Evolutionary conservation across 2,888 invertebrate species (phyloP).

Genomic region (Oscheius sp.): DNA sequence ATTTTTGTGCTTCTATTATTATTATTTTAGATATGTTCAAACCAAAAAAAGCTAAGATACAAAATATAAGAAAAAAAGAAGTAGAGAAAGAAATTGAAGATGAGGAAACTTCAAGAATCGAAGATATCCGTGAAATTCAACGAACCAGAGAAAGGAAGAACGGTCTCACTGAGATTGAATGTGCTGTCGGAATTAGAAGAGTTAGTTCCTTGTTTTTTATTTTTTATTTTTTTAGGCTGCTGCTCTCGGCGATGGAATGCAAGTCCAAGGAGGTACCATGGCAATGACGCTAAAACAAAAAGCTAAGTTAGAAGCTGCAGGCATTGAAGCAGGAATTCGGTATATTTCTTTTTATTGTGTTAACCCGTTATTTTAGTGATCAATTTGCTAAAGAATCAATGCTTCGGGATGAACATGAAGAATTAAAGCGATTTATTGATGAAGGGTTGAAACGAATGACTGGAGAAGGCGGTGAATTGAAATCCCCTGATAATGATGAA

Average conservation of each 20-base stretch:
- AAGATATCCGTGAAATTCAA: conserved; percentile 67
- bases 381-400: conserved; percentile 68
- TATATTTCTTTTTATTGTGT: background rate
- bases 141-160: conserved; percentile 57
- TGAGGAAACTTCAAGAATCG: conserved; percentile 38
- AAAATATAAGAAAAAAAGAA: conserved; percentile 1
- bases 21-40: too few relatives aligned
- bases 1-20: background rate
- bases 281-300: conserved; percentile 57
- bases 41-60: conserved; percentile 19
- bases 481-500: background rate
- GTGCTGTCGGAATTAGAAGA: conserved; percentile 65
- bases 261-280: conserved; percentile 61
- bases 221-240: conserved; percentile 35
- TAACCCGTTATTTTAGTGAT: conserved; percentile 45
- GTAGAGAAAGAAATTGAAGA: background rate
- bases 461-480: background rate
- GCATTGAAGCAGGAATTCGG: conserved; percentile 63
- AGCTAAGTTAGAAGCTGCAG: conserved; percentile 61
- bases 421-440: conserved; percentile 63
- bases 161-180: conserved; percentile 66
- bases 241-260: conserved; percentile 45
- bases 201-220: background rate
- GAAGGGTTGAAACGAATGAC: conserved; percentile 40
- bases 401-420: conserved; percentile 68